Evolutionary conservation across 2,888 invertebrate genomes (phyloP).

Genomic region (Dicyrtoma fusca): DNA sequence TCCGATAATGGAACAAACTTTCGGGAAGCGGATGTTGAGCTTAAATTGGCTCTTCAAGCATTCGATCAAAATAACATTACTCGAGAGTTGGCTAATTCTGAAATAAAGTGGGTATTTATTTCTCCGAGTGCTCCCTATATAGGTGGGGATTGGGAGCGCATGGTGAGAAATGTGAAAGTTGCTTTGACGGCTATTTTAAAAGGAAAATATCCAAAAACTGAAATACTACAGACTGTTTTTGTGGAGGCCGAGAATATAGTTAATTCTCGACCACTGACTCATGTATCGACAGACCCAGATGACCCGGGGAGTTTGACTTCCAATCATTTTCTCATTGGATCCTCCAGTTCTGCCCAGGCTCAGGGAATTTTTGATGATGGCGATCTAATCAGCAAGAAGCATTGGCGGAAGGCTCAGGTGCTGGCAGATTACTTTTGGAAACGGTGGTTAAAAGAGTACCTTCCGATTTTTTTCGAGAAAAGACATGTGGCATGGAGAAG

Average conservation of each 20-base stretch:
- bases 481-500: background rate
- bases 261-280: constrained; percentile 56
- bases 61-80: constrained; percentile 1
- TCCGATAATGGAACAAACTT: constrained; percentile 61
- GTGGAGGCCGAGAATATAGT: constrained; percentile 40
- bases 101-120: constrained; percentile 35
- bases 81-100: constrained; percentile 3
- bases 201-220: constrained; percentile 27
- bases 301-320: constrained; percentile 56
- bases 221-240: constrained; percentile 33
- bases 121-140: constrained; percentile 4
- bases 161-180: constrained; percentile 29
- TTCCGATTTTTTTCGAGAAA: background rate
- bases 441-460: background rate
- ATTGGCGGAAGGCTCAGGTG: background rate
- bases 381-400: background rate
- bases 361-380: constrained; percentile 36
- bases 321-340: constrained; percentile 57
- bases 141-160: constrained; percentile 33
- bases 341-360: constrained; percentile 39
- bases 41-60: constrained; percentile 63
- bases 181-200: constrained; percentile 25
- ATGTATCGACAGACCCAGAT: constrained; percentile 53
- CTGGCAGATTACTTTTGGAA: background rate
- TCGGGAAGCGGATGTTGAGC: constrained; percentile 59